Percentiles rank a stretch among this genome's conserved stretches.
phyloP scores from a whole-genome alignment of 2,113 vertebrate genomes.

The Thymallus thymallus region DNA sequence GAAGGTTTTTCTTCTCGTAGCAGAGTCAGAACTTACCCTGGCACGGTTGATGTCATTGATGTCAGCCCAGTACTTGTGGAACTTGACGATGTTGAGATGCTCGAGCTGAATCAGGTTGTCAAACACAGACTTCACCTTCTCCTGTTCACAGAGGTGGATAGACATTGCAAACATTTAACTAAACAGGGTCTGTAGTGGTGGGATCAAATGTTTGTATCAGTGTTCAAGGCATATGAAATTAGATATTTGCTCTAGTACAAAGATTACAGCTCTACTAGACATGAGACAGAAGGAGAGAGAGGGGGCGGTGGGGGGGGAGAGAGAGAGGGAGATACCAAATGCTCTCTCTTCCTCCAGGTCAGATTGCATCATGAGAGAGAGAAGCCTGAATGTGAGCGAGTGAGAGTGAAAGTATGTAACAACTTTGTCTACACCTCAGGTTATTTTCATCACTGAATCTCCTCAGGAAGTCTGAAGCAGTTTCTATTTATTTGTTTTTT shows the following conservation, averaged over 20 bases:
- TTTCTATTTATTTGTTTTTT: slow-evolving; percentile 45
- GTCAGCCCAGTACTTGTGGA: slow-evolving; percentile 92
- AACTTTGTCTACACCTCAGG: slow-evolving; percentile 58
- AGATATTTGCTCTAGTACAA: no score
- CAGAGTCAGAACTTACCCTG: slow-evolving; percentile 72
- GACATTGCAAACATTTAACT: no score
- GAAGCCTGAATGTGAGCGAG: background rate
- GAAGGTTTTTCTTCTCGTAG: background rate
- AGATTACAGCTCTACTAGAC: no score
- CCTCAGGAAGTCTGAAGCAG: slow-evolving; percentile 88
- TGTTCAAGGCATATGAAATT: no score
- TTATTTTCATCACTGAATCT: slow-evolving; percentile 93
- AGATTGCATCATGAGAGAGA: no score
- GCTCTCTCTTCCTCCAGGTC: no score
- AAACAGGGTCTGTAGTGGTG: no score
- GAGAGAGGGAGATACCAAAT: no score
- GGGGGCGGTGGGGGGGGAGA: no score
- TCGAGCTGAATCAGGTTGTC: slow-evolving; percentile 91
- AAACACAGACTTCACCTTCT: slow-evolving; percentile 89
- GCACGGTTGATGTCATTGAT: slow-evolving; percentile 85
- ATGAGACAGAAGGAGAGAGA: no score
- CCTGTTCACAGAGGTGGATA: slow-evolving; percentile 59
- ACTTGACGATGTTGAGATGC: slow-evolving; percentile 90
- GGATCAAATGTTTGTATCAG: no score
- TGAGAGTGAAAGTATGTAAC: background rate